Evolutionary conservation across 2,797 vertebrate species (phyloP), one percentile per base, ranked within the genome.

Genomic region (Tragopan temminckii): DNA sequence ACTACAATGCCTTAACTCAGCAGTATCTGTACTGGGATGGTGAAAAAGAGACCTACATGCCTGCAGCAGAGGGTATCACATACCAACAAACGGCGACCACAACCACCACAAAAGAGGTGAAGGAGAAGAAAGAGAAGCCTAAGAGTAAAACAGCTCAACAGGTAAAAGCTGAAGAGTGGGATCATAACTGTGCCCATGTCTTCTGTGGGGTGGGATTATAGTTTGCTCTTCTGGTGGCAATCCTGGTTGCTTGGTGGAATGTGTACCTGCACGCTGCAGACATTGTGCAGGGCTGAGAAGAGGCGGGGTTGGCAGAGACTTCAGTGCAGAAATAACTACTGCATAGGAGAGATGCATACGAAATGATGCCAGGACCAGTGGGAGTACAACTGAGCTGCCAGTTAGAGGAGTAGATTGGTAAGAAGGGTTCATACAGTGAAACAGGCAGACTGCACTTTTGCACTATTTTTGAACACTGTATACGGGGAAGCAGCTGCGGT

Each of bases 91-190:
- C 97, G 1, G 80, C 95, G 58, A 96, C 97, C 57, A 91, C 97
- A n/a, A 78, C 97, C 43, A 84, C 97, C 10, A 88, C 95, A 72
- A 99, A 99, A 96, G 99, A 99, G 86, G 96, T 98, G 75, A 99
- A 99, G 88, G 99, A 99, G 92, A 99, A 99, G 92, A 99, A 99
- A 79, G 99, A 99, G 79, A 99, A 99, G 85, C 99, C 99, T 69
- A 99, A 99, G 96, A 99, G 99, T 97, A 99, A 99, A 98, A 99
- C 99, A 2, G 99, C 99, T 59, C 99, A 99, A 70, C 99, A 99
- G 99, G 99, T 99, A 82, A 85, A 52, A 86, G 29, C 40, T 8
- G 59, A 64, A 90, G 77, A 90, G 77, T 50, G 15, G 19, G 8
- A 23, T 76, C 1, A 0, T 72, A 86, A 67, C 31, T 33, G 36